These are phyloP conservation scores for Oreochromis spilurus DNA, from an alignment of 2,113 vertebrate genomes.

Conservation along the genomic window DNA sequence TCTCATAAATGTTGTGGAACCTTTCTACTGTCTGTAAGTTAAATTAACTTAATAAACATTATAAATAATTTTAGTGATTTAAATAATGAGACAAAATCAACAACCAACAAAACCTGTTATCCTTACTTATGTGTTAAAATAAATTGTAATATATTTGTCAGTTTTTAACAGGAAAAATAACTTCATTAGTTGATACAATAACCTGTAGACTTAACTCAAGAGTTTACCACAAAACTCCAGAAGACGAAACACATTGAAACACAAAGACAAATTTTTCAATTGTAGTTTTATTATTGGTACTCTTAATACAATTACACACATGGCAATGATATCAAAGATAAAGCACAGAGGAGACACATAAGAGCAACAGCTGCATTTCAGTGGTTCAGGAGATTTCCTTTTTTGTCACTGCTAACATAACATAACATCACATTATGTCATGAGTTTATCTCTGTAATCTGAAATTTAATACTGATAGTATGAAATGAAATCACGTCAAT, in stretches of 20 bases:
- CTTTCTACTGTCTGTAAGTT: background rate
- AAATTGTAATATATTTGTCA: background rate
- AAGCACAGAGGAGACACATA: background rate
- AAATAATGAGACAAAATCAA: background rate
- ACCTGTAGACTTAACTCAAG: background rate
- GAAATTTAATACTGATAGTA: background rate
- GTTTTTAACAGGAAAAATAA: background rate
- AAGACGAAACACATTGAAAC: background rate
- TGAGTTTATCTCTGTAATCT: background rate
- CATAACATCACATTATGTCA: rapidly evolving
- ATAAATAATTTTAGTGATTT: background rate
- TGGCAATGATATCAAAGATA: background rate
- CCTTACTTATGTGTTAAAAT: background rate
- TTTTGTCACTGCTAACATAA: background rate
- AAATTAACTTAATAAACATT: background rate
- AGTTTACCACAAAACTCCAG: rapidly evolving
- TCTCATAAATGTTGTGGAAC: rapidly evolving
- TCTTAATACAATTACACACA: background rate
- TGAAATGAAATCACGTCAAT: background rate
- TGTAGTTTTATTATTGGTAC: background rate
- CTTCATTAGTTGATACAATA: rapidly evolving
- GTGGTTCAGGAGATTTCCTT: background rate
- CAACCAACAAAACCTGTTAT: background rate
- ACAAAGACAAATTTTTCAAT: background rate
- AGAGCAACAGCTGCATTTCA: background rate